phyloP scores from a whole-genome alignment of 2,113 vertebrate species.

The Plotosus lineatus region DNA sequence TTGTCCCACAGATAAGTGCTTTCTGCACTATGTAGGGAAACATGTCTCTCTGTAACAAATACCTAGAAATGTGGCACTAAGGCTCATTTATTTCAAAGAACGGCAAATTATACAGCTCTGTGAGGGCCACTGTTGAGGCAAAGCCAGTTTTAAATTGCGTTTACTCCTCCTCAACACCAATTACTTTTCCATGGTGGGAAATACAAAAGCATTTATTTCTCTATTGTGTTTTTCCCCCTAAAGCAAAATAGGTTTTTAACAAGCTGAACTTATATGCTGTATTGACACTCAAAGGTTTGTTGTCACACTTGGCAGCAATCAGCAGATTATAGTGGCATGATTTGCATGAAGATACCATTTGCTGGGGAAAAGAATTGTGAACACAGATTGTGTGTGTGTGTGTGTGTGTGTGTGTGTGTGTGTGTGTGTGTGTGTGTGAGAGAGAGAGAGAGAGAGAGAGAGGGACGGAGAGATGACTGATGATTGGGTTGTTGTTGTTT shows the following conservation, averaged over 20 bases:
- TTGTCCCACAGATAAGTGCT: neutral
- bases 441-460: no score
- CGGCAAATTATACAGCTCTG: neutral
- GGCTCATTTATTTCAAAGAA: neutral
- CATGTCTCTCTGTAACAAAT: neutral
- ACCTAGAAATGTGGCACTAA: neutral
- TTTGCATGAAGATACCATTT: neutral
- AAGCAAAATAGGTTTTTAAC: neutral
- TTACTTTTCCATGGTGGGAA: neutral
- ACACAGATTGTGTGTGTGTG: neutral
- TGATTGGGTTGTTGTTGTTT: no score
- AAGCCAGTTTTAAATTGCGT: neutral
- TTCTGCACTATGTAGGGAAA: neutral
- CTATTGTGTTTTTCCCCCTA: neutral
- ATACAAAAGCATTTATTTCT: neutral
- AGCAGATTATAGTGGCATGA: slow-evolving; percentile 6
- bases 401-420: no score
- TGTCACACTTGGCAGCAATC: no score
- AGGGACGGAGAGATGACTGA: no score
- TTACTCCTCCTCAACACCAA: neutral
- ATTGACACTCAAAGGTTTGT: neutral
- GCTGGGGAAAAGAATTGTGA: neutral
- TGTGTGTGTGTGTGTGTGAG: no score
- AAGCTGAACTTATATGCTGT: slow-evolving; percentile 5
- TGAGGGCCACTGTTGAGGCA: neutral